These are phyloP conservation scores for Sphaeramia orbicularis DNA, from an alignment of 2,797 vertebrate species.

Conservation along the genomic window DNA sequence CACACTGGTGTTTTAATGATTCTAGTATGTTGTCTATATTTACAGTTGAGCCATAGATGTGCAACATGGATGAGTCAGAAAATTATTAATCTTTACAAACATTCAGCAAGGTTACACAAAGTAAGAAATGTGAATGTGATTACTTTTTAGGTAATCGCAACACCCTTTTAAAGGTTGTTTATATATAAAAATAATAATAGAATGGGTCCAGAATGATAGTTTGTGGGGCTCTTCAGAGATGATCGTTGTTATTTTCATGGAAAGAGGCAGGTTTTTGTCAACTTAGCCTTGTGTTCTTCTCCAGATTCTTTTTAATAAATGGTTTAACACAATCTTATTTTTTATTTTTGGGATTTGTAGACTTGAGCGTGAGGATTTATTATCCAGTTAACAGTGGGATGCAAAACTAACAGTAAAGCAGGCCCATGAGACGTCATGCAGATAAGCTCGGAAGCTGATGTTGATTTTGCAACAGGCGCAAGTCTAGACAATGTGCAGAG, in stretches of 20 bases:
- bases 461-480: slow-evolving; percentile 22
- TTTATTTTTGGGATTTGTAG: slow-evolving; percentile 24
- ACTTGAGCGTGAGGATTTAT: slow-evolving; percentile 9
- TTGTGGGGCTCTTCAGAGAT: slow-evolving; percentile 52
- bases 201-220: slow-evolving; percentile 14
- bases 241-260: slow-evolving; percentile 36
- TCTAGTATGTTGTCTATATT: slow-evolving; percentile 24
- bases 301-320: slow-evolving; percentile 75
- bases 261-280: slow-evolving; percentile 32
- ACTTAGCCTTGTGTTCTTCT: slow-evolving; percentile 51
- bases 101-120: slow-evolving; percentile 1
- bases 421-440: neutral
- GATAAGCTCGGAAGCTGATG: slow-evolving; percentile 1
- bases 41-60: slow-evolving; percentile 9
- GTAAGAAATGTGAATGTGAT: slow-evolving; percentile 16
- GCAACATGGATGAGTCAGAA: neutral
- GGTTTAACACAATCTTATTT: slow-evolving; percentile 63
- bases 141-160: neutral
- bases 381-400: neutral
- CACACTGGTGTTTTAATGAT: slow-evolving; percentile 8
- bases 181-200: slow-evolving; percentile 15
- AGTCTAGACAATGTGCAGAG: neutral
- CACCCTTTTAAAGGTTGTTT: slow-evolving; percentile 8
- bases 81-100: neutral
- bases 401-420: slow-evolving; percentile 4